Evolutionary conservation across 2,888 invertebrate species (phyloP).

Genomic region (Halictus quadricinctus): DNA sequence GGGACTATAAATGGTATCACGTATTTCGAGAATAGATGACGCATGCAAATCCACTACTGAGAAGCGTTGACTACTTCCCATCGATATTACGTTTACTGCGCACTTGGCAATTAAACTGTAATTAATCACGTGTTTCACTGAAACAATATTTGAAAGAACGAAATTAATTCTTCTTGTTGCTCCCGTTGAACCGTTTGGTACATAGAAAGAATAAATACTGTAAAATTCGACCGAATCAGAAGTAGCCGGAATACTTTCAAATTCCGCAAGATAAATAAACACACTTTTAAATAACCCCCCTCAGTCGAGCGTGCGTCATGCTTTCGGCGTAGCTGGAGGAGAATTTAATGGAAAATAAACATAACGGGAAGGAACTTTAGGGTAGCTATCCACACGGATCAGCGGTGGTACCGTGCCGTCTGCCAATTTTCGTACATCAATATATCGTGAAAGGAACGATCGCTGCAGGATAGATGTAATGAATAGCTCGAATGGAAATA

Average conservation of each 20-base stretch:
- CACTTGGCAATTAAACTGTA: neutral
- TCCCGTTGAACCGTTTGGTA: neutral
- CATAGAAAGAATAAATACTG: neutral
- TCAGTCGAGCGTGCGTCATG: neutral
- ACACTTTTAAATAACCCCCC: conserved; percentile 13
- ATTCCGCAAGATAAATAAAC: neutral
- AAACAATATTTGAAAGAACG: neutral
- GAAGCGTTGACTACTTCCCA: neutral
- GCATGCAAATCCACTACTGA: neutral
- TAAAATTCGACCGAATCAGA: neutral
- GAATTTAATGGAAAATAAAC: conserved; percentile 12
- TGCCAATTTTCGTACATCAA: conserved; percentile 64
- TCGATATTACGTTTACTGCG: neutral
- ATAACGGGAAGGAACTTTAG: neutral
- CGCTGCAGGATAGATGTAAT: conserved; percentile 57
- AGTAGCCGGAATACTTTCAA: neutral
- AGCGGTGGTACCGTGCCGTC: conserved; percentile 36
- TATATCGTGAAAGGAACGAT: conserved; percentile 62
- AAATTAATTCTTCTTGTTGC: neutral
- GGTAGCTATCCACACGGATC: conserved; percentile 33
- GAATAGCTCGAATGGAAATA: conserved; percentile 64
- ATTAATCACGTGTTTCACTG: neutral
- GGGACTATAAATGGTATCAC: neutral
- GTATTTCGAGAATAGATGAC: neutral
- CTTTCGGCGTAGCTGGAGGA: neutral